phyloP scores from a whole-genome alignment of 1,140 invertebrate species.

The Ips nitidus region DNA sequence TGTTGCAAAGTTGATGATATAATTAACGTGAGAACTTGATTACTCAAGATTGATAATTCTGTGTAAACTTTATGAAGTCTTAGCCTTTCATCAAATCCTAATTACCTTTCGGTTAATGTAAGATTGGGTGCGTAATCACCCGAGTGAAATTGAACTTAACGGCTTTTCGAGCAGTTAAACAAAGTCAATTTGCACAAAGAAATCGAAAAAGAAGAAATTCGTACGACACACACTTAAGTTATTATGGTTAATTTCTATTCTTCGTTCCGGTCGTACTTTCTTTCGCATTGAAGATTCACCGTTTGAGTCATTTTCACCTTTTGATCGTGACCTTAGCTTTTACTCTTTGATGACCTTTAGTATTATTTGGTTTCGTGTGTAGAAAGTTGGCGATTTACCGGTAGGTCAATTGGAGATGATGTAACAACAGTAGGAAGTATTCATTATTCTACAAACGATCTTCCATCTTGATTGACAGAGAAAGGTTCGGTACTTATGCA shows the following conservation, averaged over 20 bases:
- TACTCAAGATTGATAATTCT: background rate
- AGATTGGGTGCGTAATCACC: background rate
- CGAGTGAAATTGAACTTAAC: background rate
- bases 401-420: background rate
- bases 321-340: slow-evolving; percentile 29
- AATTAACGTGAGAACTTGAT: slow-evolving; percentile 3
- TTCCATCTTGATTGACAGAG: too few relatives aligned
- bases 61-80: slow-evolving; percentile 5
- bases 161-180: background rate
- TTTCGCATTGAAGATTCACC: slow-evolving; percentile 24
- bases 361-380: background rate
- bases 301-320: slow-evolving; percentile 18
- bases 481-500: too few relatives aligned
- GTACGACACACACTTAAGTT: background rate
- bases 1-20: background rate
- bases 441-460: background rate
- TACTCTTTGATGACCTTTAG: slow-evolving; percentile 21
- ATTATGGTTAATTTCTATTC: slow-evolving; percentile 10
- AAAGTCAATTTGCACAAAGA: slow-evolving; percentile 6
- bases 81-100: background rate
- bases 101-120: background rate
- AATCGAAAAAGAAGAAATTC: background rate
- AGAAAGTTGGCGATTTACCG: slow-evolving; percentile 9
- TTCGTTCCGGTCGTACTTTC: slow-evolving; percentile 6
- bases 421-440: background rate